These are phyloP conservation scores for Oryzias dopingdopingensis DNA, from an alignment of 2,797 vertebrate genomes.

Conservation along the genomic window DNA sequence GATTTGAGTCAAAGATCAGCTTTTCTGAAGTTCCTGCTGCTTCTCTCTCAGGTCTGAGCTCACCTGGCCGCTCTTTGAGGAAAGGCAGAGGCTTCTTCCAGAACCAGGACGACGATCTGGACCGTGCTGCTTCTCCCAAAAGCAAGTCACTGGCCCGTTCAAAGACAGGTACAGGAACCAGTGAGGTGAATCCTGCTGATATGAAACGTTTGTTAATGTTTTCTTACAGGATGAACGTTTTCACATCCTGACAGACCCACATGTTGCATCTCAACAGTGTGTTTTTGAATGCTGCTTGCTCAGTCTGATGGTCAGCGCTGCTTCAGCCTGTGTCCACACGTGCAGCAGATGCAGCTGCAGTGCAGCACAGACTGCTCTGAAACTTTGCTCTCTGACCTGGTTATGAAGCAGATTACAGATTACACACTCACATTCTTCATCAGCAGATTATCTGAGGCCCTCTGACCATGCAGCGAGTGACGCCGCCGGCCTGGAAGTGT, in stretches of 20 bases:
- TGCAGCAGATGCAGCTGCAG: too few species aligned
- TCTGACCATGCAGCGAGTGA: too few species aligned
- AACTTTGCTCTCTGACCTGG: too few species aligned
- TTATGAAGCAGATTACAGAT: too few species aligned
- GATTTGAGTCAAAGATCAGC: not conserved
- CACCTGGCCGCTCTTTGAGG: conserved; percentile 23
- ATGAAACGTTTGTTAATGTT: not conserved
- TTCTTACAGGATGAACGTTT: not conserved
- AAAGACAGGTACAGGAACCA: conserved; percentile 47
- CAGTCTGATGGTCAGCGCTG: too few species aligned
- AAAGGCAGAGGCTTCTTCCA: conserved; percentile 9
- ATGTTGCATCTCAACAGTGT: not conserved
- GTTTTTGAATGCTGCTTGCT: too few species aligned
- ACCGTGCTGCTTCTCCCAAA: accelerated
- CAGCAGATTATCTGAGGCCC: too few species aligned
- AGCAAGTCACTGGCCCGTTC: conserved; percentile 20
- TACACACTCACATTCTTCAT: too few species aligned
- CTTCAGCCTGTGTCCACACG: too few species aligned
- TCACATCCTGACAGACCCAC: not conserved
- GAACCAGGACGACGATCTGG: conserved; percentile 31
- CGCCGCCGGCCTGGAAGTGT: too few species aligned
- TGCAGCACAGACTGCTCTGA: too few species aligned
- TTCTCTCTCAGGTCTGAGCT: conserved; percentile 44
- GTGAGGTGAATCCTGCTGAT: not conserved
- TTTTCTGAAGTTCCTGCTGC: not conserved